Evolutionary conservation across 2,113 vertebrate genomes (phyloP).

Genomic region (human (Homo sapiens)): GRCh38 chr2:84821501-84822000

Average conservation of each 20-base stretch:
- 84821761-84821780: slow-evolving; percentile 87
- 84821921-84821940: slow-evolving; percentile 61
- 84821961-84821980: slow-evolving; percentile 62
- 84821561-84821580: not conserved
- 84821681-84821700: slow-evolving; percentile 82
- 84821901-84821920: not conserved
- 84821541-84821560: not conserved
- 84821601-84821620: not conserved
- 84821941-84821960: slow-evolving; percentile 67
- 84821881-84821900: not conserved
- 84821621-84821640: not conserved
- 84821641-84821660: slow-evolving; percentile 49
- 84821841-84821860: slow-evolving; percentile 54
- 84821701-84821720: slow-evolving; percentile 87
- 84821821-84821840: slow-evolving; percentile 64
- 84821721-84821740: slow-evolving; percentile 83
- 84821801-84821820: slow-evolving; percentile 60
- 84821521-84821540: too few species aligned
- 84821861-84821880: slow-evolving; percentile 17
- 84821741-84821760: slow-evolving; percentile 77
- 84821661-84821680: slow-evolving; percentile 77
- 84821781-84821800: slow-evolving; percentile 82
- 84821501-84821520: not conserved
- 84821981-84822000: slow-evolving; percentile 39
- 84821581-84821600: not conserved